These are phyloP conservation scores for Odontamblyopus rebecca DNA, from an alignment of 2,797 vertebrate species.

Conservation along the genomic window DNA sequence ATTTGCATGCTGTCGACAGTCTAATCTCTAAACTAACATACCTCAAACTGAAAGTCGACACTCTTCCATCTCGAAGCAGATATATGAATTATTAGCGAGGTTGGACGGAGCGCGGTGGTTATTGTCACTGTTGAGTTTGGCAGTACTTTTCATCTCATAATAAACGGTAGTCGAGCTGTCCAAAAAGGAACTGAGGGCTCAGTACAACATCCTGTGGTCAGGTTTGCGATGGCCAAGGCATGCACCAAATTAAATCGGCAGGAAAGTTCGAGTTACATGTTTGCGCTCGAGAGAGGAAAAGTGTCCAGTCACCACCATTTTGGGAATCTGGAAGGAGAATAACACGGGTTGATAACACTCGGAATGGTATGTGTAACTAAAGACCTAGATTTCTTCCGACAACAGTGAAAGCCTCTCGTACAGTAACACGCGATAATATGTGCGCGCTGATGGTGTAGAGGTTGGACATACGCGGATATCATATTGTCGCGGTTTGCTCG, in stretches of 20 bases:
- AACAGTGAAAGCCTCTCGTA: background rate
- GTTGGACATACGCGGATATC: no score
- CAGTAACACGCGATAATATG: background rate
- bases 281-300: background rate
- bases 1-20: slow-evolving; percentile 66
- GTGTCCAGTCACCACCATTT: slow-evolving; percentile 1
- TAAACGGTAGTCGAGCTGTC: slow-evolving; percentile 8
- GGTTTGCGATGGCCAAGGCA: slow-evolving; percentile 1
- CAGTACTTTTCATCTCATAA: slow-evolving; percentile 9
- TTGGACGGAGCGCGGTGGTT: background rate
- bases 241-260: slow-evolving; percentile 5
- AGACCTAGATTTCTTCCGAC: background rate
- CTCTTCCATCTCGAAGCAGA: slow-evolving; percentile 28
- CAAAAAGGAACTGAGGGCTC: slow-evolving; percentile 9
- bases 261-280: slow-evolving; percentile 7
- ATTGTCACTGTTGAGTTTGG: slow-evolving; percentile 12
- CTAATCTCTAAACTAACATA: slow-evolving; percentile 71
- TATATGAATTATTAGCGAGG: slow-evolving; percentile 1
- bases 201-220: slow-evolving; percentile 13
- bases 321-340: background rate
- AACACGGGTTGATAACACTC: background rate
- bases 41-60: slow-evolving; percentile 61
- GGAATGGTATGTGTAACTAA: background rate
- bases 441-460: no score
- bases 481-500: no score